A percentile compares a stretch with the other conserved stretches of the same genome.
These are phyloP conservation scores for Sesia apiformis DNA, from an alignment of 2,888 invertebrate species.

Conservation along the genomic window DNA sequence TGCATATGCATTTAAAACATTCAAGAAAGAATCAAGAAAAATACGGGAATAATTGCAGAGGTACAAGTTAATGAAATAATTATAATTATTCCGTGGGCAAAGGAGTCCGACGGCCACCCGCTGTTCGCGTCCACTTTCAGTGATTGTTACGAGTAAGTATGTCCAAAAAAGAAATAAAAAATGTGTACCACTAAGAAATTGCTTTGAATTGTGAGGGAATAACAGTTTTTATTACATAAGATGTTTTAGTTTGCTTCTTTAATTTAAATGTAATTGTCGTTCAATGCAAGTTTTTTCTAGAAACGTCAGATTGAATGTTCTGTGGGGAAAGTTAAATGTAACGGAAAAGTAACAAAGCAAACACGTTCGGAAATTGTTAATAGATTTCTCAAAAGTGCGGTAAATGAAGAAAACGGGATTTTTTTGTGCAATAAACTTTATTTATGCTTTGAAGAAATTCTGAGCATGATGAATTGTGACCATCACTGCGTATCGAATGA, in stretches of 20 bases:
- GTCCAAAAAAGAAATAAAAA: constrained; percentile 68
- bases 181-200: constrained; percentile 49
- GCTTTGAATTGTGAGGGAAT: constrained; percentile 41
- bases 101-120: constrained; percentile 67
- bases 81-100: constrained; percentile 61
- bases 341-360: too few relatives aligned
- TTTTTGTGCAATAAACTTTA: too few relatives aligned
- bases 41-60: constrained; percentile 49
- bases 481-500: too few relatives aligned
- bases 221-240: not conserved
- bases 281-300: not conserved
- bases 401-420: too few relatives aligned
- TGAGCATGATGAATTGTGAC: too few relatives aligned
- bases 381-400: too few relatives aligned
- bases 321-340: not conserved
- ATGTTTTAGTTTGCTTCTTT: not conserved
- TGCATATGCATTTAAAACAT: not conserved
- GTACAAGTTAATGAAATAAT: constrained; percentile 70
- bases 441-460: too few relatives aligned
- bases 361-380: too few relatives aligned
- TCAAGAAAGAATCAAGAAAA: constrained; percentile 3
- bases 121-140: constrained; percentile 43
- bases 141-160: constrained; percentile 41
- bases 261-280: not conserved
- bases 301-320: not conserved